Evolutionary conservation across 2,113 vertebrate genomes (phyloP), one percentile per base, ranked within the genome.

Genomic region (Lontra canadensis): DNA sequence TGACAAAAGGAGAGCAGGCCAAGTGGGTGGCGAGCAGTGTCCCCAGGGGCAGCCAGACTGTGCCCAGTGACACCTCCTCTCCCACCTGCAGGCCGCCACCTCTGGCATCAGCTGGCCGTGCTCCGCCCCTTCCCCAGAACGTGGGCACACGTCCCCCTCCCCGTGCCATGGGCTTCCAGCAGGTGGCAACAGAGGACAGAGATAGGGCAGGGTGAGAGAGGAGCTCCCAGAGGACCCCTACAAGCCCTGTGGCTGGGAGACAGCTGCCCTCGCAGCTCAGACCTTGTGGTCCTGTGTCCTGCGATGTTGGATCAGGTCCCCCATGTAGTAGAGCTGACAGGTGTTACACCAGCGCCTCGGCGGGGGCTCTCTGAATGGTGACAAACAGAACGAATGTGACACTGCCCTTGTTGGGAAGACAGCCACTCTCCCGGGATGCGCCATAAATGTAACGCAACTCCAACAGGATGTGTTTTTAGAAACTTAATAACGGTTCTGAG

Each of bases 281-380:
- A 99, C 99, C 99, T 99, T 99, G 99, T 99, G 99, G 36, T 99
- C 99, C 63, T 98, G 99, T 0, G 99, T 99, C 98, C 99, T 98
- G 69, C 99, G 99, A 81, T 99, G 99, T 92, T 99, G 97, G 97
- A 99, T 99, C 86, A 99, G 98, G 94, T 99, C 99, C 63, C 99
- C 99, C 13, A 96, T 97, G 98, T 99, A 99, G 98, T 99, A 98
- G 67, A 98, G 97, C 99, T 99, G 99, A 96, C 99, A 99, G 61
- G 99, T 99, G 97, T 99, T 98, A 82, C 99, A 99, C 99, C 99
- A 99, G 59, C 98, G 99, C 93, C 98, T 98, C 1, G 63, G 88
- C 1, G 98, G 98, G 88, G 98, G 99, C 57, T 99, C 99, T 90
- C 99, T 99, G 97, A 98, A 99, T 95, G 63, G 26, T 0, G 21